Evolutionary conservation across 2,113 vertebrate genomes (phyloP).

Genomic region (Microtus pennsylvanicus): DNA sequence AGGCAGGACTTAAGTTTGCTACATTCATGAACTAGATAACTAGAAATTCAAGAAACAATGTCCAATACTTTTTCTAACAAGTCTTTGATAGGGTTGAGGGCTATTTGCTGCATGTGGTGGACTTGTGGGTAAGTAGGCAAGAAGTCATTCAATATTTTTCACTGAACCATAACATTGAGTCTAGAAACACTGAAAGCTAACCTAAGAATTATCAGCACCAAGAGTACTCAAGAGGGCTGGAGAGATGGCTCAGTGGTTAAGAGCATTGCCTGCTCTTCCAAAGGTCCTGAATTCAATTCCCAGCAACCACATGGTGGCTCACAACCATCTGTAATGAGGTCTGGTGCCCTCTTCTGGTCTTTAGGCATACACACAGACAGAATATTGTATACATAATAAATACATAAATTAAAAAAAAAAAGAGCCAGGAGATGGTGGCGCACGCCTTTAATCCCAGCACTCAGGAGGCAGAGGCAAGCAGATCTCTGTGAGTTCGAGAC

Average conservation of each 20-base stretch:
- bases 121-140: background rate
- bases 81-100: background rate
- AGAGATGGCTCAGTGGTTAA: too few relatives aligned
- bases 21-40: background rate
- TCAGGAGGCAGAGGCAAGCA: too few relatives aligned
- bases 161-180: background rate
- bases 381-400: background rate
- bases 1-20: background rate
- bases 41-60: background rate
- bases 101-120: background rate
- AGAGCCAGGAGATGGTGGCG: too few relatives aligned
- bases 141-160: background rate
- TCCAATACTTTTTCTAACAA: background rate
- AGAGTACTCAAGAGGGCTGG: background rate
- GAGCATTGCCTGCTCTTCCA: too few relatives aligned
- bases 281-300: too few relatives aligned
- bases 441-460: too few relatives aligned
- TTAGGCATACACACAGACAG: too few relatives aligned
- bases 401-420: too few relatives aligned
- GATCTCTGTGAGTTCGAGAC: too few relatives aligned
- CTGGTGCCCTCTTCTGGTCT: too few relatives aligned
- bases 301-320: too few relatives aligned
- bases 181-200: slow-evolving; percentile 17
- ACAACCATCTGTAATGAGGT: too few relatives aligned
- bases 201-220: background rate